phyloP scores from a whole-genome alignment of 2,797 vertebrate genomes.

The Macropodus opercularis region DNA sequence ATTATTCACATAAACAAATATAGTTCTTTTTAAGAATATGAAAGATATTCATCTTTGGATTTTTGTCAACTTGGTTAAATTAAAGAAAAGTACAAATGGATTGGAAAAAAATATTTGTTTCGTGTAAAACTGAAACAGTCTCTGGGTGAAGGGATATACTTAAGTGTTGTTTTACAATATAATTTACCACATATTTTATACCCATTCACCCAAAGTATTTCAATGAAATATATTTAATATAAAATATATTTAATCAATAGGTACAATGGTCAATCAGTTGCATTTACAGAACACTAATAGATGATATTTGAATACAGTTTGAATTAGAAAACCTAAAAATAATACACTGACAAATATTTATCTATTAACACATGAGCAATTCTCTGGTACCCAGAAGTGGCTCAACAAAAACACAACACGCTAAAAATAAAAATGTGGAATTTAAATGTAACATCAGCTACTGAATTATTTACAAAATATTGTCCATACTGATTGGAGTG shows the following conservation, averaged over 20 bases:
- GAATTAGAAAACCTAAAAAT: constrained; percentile 30
- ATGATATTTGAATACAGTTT: constrained; percentile 22
- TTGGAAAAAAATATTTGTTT: no score
- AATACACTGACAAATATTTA: constrained; percentile 17
- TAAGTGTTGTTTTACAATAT: not conserved
- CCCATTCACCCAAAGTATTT: constrained; percentile 2
- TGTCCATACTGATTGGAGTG: not conserved
- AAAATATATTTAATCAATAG: constrained; percentile 22
- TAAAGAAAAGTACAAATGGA: no score
- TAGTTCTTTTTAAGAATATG: no score
- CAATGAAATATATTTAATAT: not conserved
- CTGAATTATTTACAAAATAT: constrained; percentile 11
- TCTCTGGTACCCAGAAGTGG: not conserved
- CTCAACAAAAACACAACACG: not conserved
- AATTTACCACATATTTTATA: not conserved
- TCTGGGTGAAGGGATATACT: no score
- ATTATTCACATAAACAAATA: no score
- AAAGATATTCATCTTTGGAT: no score
- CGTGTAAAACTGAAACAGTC: no score
- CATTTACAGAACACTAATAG: constrained; percentile 33
- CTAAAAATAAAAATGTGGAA: not conserved
- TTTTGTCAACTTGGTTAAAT: no score
- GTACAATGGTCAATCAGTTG: constrained; percentile 1
- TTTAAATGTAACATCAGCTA: not conserved
- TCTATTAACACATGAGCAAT: not conserved